Evolutionary conservation across 2,888 invertebrate genomes (phyloP).

Genomic region (Macrosiphum euphorbiae): DNA sequence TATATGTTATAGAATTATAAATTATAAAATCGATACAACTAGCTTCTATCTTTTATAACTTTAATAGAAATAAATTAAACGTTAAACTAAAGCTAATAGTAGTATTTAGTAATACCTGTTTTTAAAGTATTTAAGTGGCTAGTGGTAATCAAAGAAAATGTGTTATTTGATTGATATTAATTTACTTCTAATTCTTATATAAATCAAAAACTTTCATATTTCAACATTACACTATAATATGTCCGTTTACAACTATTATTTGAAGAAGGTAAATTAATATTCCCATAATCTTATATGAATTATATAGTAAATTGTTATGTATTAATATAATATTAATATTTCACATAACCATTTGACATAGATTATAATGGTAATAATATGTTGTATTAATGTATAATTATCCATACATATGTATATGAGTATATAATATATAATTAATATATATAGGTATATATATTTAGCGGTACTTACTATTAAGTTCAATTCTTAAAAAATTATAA

Average conservation of each 20-base stretch:
- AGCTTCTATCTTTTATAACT: background rate
- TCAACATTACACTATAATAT: background rate
- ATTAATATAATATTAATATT: slow-evolving; percentile 12
- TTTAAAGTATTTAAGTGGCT: background rate
- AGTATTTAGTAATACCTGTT: background rate
- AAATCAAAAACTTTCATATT: background rate
- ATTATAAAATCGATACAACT: background rate
- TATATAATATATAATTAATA: background rate
- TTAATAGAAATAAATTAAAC: background rate
- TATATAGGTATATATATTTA: background rate
- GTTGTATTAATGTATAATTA: background rate
- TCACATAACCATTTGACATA: background rate
- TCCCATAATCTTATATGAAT: background rate
- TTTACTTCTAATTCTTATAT: background rate
- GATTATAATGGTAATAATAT: background rate
- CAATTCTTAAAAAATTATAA: background rate
- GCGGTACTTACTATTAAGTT: background rate
- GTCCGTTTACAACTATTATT: background rate
- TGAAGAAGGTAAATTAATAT: background rate
- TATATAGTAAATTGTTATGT: background rate
- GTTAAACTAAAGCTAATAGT: background rate
- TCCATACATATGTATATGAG: background rate
- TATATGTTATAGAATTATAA: background rate
- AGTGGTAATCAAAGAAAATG: background rate
- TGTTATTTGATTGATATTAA: background rate